phyloP scores from a whole-genome alignment of 1,140 invertebrate genomes.

The Helicoverpa armigera region DNA sequence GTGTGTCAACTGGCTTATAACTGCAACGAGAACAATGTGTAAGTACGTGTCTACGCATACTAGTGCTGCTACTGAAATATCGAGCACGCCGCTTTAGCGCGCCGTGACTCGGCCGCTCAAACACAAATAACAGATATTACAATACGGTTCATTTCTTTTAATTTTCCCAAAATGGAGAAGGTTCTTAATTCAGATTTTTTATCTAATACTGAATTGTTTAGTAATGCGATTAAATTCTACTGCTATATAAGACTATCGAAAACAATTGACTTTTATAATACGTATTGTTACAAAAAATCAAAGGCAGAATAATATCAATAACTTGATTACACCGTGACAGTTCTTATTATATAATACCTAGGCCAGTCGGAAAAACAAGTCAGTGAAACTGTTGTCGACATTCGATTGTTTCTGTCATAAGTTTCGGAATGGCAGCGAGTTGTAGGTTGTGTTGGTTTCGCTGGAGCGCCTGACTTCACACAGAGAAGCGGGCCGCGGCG shows the following conservation, averaged over 20 bases:
- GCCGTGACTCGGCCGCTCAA: background rate
- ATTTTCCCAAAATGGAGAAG: background rate
- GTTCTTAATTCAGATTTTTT: no score
- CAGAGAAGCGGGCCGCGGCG: constrained; percentile 48
- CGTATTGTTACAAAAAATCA: no score
- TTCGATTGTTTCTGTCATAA: constrained; percentile 51
- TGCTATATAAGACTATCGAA: no score
- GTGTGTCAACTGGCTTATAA: constrained; percentile 33
- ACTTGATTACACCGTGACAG: constrained; percentile 8
- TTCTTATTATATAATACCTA: background rate
- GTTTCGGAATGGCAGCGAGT: constrained; percentile 36
- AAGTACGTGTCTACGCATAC: constrained; percentile 45
- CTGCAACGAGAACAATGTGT: constrained; percentile 44
- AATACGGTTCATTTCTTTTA: constrained; percentile 10
- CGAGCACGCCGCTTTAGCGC: constrained; percentile 2
- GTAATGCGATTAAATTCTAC: no score
- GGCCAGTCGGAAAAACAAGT: constrained; percentile 28
- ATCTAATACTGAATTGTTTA: no score
- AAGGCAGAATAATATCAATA: background rate
- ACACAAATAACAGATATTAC: constrained; percentile 31
- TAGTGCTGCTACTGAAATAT: constrained; percentile 31
- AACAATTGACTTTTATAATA: no score
- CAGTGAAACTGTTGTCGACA: constrained; percentile 19
- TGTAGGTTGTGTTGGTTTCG: constrained; percentile 32
- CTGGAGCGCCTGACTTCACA: constrained; percentile 40